Evolutionary conservation across 2,888 invertebrate genomes (phyloP), one percentile per base, ranked within the genome.

Genomic region (Plebejus anna): DNA sequence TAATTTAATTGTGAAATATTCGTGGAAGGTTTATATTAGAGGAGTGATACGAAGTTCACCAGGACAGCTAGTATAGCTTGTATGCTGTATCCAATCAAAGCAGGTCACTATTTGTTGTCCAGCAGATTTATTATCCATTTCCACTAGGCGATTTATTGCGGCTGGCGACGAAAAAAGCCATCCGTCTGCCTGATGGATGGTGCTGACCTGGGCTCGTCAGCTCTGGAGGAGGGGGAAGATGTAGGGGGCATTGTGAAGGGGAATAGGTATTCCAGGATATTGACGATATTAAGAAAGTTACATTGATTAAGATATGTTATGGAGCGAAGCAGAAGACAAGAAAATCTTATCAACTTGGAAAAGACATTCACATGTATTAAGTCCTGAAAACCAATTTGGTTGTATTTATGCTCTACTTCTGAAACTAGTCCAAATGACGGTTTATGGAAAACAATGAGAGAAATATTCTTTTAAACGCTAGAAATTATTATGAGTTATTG

Each of bases 101-200:
- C 55, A 59, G 59, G 59, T 5, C 66, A 4, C 13, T 66, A 66
- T 66, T 36, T 66, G 32, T 66, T 13, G 66, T 66, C 32, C 32
- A 32, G 32, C 66, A 36, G 32, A 66, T 66, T 66, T 66, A 66
- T 66, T 66, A 66, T 32, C 66, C 66, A 66, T 36, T 66, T 36
- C 28, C 36, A 66, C 32, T 36, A 32, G 13, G 32, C 5, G 22
- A 66, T 66, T 66, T 66, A 66, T 66, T 36, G 32, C 66, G 66
- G 32, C 32, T 5, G 36, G 66, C 32, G 32, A 66, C 22, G 66
- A 16, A 36, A 66, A 32, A 36, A 13, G 32, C 66, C 66, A 66
- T 66, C 36, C 32, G 13, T 66, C 66, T 36, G 16, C 4, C 32
- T 66, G 66, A 66, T 36, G 13, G 66, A 66, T 66, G 66, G 32